Conservation (phyloP, 2,888 invertebrate species). For the Andrena fulva region DNA sequence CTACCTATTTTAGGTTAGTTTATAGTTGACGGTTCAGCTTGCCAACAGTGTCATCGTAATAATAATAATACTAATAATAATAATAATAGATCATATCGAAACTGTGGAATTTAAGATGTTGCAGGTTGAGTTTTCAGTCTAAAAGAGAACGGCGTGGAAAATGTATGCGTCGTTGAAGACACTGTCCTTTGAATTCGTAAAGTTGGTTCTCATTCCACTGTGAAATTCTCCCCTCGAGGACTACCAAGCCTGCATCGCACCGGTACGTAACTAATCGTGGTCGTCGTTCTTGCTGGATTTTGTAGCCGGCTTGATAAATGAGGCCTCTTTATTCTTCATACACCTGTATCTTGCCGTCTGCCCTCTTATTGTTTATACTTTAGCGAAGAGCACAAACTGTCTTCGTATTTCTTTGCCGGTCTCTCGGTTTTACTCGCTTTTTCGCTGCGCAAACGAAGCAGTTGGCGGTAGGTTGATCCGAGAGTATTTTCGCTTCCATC, state of each 20-base stretch:
- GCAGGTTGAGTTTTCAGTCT: too few relatives aligned
- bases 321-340: conserved; percentile 32
- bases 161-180: too few relatives aligned
- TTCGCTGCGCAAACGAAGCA: background rate
- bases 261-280: conserved; percentile 37
- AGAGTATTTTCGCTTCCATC: conserved; percentile 16
- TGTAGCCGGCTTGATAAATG: conserved; percentile 38
- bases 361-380: conserved; percentile 32
- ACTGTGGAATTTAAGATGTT: too few relatives aligned
- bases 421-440: background rate
- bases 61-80: too few relatives aligned
- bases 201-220: background rate
- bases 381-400: conserved; percentile 4
- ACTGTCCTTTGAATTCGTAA: too few relatives aligned
- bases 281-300: conserved; percentile 47
- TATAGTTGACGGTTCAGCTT: too few relatives aligned
- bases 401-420: conserved; percentile 16
- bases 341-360: background rate
- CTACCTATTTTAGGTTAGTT: too few relatives aligned
- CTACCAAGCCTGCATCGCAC: conserved; percentile 25
- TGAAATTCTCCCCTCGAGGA: conserved; percentile 4
- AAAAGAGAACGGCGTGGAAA: too few relatives aligned
- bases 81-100: too few relatives aligned
- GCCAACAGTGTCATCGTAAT: too few relatives aligned
- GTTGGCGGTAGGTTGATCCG: background rate